phyloP scores from a whole-genome alignment of 2,113 vertebrate species.

The Aramus guarauna region DNA sequence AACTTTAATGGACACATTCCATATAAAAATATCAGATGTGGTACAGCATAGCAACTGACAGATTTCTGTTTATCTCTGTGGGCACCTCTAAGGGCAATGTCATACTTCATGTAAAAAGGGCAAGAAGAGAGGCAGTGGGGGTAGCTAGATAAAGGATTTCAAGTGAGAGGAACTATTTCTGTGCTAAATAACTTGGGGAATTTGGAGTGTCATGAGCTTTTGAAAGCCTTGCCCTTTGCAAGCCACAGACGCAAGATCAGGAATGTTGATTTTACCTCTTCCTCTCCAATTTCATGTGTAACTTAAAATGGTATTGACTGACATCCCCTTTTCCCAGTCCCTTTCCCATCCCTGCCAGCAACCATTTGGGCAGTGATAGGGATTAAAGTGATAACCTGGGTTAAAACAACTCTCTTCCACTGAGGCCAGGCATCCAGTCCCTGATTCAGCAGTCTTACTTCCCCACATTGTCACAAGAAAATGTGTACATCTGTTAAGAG shows the following conservation, averaged over 20 bases:
- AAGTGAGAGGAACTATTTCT: background rate
- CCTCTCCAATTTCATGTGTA: background rate
- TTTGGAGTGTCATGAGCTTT: background rate
- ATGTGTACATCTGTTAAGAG: background rate
- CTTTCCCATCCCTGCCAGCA: background rate
- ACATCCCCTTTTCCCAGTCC: background rate
- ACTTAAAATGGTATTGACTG: background rate
- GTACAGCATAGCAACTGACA: background rate
- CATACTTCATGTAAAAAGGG: background rate
- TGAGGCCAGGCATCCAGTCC: background rate
- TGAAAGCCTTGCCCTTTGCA: background rate
- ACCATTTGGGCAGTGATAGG: background rate
- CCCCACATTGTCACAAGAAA: background rate
- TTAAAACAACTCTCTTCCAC: background rate
- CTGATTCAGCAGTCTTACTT: background rate
- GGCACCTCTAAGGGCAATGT: background rate
- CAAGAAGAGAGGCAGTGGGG: background rate
- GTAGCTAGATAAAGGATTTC: background rate
- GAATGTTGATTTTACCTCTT: background rate
- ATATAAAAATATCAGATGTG: background rate
- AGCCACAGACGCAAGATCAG: background rate
- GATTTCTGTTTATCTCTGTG: background rate
- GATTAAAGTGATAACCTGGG: background rate
- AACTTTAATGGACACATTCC: constrained; percentile 31
- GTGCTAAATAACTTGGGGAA: background rate